Base-by-base conservation (phyloP, 2,888 invertebrate genomes). In the Smittia sp. region DNA sequence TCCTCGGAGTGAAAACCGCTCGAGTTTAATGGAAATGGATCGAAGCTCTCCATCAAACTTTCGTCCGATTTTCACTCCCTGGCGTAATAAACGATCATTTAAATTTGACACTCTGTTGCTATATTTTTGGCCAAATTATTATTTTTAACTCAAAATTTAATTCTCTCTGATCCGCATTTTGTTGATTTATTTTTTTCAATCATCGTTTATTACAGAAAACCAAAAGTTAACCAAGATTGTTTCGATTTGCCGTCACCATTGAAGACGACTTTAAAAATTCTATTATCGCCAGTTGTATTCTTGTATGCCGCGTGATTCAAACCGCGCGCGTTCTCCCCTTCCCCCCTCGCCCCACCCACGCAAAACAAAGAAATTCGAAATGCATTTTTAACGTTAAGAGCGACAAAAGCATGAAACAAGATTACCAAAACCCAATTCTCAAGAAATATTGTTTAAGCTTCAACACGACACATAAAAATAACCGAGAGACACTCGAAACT, bases 241-340 rank as follows among this genome's bases (percentile, higher is more conserved):
- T 78, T 78, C 75, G 76, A 77, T 75, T 70, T 74, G 75, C 76
- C 86, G 75, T 87, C 87, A 84, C 87, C 88, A 86, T 88, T 88
- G 87, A 89, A 88, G 88, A 88, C 87, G 85, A 88, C 88, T 83
- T 86, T 88, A 85, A 88, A 88, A 87, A 86, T 88, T 84, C 86
- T 89, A 84, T 85, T 89, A 85, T 87, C 88, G 86, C 88, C 89
- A 83, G 88, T 89, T 86, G 88, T 88, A 86, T 89, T 89, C 88
- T 87, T 89, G 84, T 89, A 87, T 86, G 89, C 89, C 83, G 89
- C 88, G 83, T 89, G 85, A 46, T 15, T 11, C 2, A 46, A 46
- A 46, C 46, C 46, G n/a, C 46, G 15, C 46, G 46, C 11, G 13
- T 11, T 11, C 2, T 3, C n/a, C 13, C n/a, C 15, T 11, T 6